Conservation (phyloP, 1,140 invertebrate genomes). For the Ceratina australensis region DNA sequence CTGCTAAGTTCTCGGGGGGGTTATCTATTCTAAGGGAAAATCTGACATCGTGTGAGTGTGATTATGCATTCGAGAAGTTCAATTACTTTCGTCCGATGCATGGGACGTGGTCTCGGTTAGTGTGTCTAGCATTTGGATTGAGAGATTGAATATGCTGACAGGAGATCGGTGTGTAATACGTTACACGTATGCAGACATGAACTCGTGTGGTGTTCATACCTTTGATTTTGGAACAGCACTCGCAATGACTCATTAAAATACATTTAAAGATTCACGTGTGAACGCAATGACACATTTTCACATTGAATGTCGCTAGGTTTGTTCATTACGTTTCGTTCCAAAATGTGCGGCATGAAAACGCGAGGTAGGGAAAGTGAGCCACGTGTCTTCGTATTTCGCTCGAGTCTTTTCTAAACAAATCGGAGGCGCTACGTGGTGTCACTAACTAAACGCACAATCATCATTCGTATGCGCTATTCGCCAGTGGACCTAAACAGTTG, state of each 20-base stretch:
- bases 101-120: background rate
- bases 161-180: slow-evolving; percentile 14
- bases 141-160: slow-evolving; percentile 26
- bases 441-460: slow-evolving; percentile 60
- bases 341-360: slow-evolving; percentile 32
- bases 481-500: slow-evolving; percentile 69
- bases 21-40: slow-evolving; percentile 26
- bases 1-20: slow-evolving; percentile 1
- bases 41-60: slow-evolving; percentile 10
- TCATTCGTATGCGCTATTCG: slow-evolving; percentile 57
- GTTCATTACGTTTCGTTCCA: background rate
- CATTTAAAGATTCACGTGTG: too few species aligned
- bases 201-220: slow-evolving; percentile 15
- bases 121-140: slow-evolving; percentile 45
- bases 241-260: too few species aligned
- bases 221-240: slow-evolving; percentile 25
- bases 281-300: background rate
- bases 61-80: background rate
- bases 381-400: slow-evolving; percentile 22
- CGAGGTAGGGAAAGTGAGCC: background rate
- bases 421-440: slow-evolving; percentile 32
- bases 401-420: slow-evolving; percentile 4
- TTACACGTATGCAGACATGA: slow-evolving; percentile 32
- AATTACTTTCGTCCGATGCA: slow-evolving; percentile 1
- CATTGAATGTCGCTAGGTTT: background rate